Percentiles rank a stretch among this genome's conserved stretches.
Conservation (phyloP, 2,888 invertebrate genomes). For the Tachystola acroxantha region DNA sequence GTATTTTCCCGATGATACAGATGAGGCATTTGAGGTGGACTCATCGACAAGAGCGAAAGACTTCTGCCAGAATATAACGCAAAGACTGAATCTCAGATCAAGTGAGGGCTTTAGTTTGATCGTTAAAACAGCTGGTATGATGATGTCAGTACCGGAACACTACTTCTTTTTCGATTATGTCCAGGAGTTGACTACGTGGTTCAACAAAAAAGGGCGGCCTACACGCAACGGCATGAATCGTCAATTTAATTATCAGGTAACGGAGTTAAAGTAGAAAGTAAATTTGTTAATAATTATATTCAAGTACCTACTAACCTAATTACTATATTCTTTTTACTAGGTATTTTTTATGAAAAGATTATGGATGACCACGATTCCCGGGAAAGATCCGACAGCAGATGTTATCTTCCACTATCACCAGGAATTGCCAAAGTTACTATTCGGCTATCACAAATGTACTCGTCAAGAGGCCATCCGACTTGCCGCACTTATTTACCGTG, state of each 20-base stretch:
- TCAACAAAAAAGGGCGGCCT: slow-evolving; percentile 96
- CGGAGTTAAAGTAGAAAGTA: no score
- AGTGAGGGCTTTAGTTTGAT: slow-evolving; percentile 99
- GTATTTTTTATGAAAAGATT: slow-evolving; percentile 99
- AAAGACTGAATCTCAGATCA: slow-evolving; percentile 92
- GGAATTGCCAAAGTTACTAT: slow-evolving; percentile 96
- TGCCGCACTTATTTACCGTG: slow-evolving; percentile 96
- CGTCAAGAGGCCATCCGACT: slow-evolving; percentile 96
- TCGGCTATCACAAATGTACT: slow-evolving; percentile 98
- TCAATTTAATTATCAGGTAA: slow-evolving; percentile 97
- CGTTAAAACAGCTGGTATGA: slow-evolving; percentile 99
- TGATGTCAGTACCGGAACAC: slow-evolving; percentile 98
- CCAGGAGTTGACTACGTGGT: slow-evolving; percentile 98
- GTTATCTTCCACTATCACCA: slow-evolving; percentile 99
- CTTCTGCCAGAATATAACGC: slow-evolving; percentile 98
- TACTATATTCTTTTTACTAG: slow-evolving; percentile 76
- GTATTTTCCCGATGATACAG: slow-evolving; percentile 99
- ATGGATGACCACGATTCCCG: slow-evolving; percentile 99
- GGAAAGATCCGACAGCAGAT: slow-evolving; percentile 98
- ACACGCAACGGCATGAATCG: slow-evolving; percentile 95
- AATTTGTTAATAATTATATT: not conserved
- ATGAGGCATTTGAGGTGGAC: slow-evolving; percentile 99
- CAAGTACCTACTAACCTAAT: slow-evolving; percentile 4
- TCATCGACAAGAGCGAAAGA: slow-evolving; percentile 99
- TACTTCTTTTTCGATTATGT: slow-evolving; percentile 99